Evolutionary conservation across 2,113 vertebrate species (phyloP).

Genomic region (Carlito syrichta): DNA sequence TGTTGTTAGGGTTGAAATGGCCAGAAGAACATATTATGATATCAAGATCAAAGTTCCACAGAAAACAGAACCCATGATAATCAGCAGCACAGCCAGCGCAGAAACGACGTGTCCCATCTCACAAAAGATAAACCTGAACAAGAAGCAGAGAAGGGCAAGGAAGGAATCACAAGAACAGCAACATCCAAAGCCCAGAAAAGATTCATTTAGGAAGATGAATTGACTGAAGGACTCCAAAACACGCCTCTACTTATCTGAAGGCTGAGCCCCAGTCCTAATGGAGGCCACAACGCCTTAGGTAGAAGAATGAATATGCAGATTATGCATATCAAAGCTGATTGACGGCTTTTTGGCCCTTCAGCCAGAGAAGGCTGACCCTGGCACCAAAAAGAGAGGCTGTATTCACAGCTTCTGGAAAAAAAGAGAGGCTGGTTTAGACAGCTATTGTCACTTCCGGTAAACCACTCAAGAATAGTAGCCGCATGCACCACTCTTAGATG

Average conservation of each 20-base stretch:
- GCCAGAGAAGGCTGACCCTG: background rate
- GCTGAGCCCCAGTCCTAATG: background rate
- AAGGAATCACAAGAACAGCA: background rate
- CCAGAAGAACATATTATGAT: background rate
- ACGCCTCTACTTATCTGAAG: rapidly evolving
- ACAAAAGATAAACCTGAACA: background rate
- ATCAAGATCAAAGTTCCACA: background rate
- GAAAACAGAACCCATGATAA: background rate
- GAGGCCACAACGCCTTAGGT: background rate
- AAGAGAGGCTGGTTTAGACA: background rate
- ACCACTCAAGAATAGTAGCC: background rate
- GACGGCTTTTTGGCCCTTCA: background rate
- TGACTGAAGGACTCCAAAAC: background rate
- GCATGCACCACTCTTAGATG: rapidly evolving
- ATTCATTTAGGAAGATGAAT: background rate
- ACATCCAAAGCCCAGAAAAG: background rate
- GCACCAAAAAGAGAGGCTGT: conserved; percentile 1
- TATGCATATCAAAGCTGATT: background rate
- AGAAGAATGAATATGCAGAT: background rate
- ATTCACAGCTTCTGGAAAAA: background rate
- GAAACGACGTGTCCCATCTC: background rate
- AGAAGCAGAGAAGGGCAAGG: background rate
- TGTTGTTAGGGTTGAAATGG: background rate
- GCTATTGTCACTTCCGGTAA: conserved; percentile 29
- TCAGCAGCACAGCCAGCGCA: background rate